Base-by-base conservation (phyloP, 2,888 invertebrate species). In the Pecten maximus region DNA sequence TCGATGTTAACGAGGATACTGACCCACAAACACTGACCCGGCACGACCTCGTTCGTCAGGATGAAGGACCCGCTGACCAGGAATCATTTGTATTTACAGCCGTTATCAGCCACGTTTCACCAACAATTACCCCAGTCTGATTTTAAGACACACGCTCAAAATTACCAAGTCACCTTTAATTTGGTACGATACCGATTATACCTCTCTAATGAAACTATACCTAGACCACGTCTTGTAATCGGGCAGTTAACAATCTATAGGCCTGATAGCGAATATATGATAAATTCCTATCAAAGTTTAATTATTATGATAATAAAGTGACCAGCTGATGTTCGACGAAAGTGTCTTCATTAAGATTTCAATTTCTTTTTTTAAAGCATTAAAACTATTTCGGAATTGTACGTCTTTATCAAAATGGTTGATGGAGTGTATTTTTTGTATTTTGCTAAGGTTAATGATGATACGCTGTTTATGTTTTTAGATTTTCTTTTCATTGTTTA, bases 21-120 rank as follows among this genome's bases (percentile, higher is more conserved):
- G 74, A 19, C 74, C 74, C 28, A 23, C 3, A 35, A 74, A 74
- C 74, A 16, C 28, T 74, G 74, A 74, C 74, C 74, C 74, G 35
- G 12, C 0, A 35, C 74, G 74, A 74, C 74, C 74, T 74, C 74
- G 35, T 74, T 74, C 74, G 35, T 74, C 74, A 74, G 74, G 74
- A 74, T 74, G 35, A 74, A 74, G 74, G 74, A 74, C 74, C 74
- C 15, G 74, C 35, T 74, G 74, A 74, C 74, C 74, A 74, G 28
- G 74, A 12, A 74, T 74, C 74, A 23, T 74, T 74, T 74, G 74
- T 74, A 74, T 74, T 74, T 35, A 74, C 35, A 35, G 35, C 74
- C 74, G 74, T 74, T 74, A 74, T 74, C 74, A 6, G 35, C 35
- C 74, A 74, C 74, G 74, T 74, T 35, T 74, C 74, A 74, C 28